These are phyloP conservation scores for Acanthis flammea DNA, from an alignment of 2,797 vertebrate species.

Conservation along the genomic window DNA sequence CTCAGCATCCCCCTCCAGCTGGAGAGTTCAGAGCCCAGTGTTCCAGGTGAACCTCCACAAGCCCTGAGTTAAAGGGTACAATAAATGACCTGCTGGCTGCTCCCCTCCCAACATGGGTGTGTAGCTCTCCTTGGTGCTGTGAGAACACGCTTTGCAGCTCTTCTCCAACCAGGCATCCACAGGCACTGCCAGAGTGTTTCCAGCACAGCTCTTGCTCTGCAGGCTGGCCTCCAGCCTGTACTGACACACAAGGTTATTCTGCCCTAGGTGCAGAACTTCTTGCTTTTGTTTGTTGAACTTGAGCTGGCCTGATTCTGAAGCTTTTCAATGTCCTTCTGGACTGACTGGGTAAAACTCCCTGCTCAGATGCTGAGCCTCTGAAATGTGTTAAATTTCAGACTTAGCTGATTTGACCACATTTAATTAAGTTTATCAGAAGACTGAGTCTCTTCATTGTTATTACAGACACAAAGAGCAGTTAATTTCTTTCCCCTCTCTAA, in stretches of 20 bases:
- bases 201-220: not conserved
- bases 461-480: not conserved
- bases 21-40: not conserved
- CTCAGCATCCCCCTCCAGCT: not conserved
- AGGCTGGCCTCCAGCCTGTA: not conserved
- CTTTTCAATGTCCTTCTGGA: not conserved
- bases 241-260: not conserved
- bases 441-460: not conserved
- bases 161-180: not conserved
- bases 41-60: not conserved
- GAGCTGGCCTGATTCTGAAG: not conserved
- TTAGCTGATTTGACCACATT: not conserved
- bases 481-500: not conserved
- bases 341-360: not conserved
- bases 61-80: not conserved
- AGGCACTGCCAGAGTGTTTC: not conserved
- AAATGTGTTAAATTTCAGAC: not conserved
- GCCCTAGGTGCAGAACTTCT: not conserved
- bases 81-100: not conserved
- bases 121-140: not conserved
- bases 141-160: not conserved
- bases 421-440: slow-evolving; percentile 1
- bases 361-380: not conserved
- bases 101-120: not conserved
- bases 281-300: not conserved